Percentiles rank a stretch among this genome's conserved stretches.
Evolutionary conservation across 2,888 invertebrate genomes (phyloP).

Genomic region (Deladenus siricidicola): DNA sequence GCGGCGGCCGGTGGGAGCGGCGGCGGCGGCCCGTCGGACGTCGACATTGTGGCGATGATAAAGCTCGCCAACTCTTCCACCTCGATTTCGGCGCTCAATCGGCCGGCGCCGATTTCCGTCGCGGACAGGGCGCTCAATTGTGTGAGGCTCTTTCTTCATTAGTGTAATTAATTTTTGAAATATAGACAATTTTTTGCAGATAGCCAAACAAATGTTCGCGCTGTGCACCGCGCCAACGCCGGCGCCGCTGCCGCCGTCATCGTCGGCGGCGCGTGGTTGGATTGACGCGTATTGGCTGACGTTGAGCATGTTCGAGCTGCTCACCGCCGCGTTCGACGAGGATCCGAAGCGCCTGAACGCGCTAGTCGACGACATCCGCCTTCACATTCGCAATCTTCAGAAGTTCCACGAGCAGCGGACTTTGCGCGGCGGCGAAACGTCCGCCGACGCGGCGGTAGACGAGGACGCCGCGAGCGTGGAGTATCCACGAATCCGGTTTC

Average conservation of each 20-base stretch:
- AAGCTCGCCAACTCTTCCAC: conserved; percentile 4
- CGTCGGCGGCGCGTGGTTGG: neutral
- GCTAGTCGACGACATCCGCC: neutral
- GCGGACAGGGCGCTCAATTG: neutral
- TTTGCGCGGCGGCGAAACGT: too few species aligned
- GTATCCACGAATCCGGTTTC: neutral
- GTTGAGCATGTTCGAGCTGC: neutral
- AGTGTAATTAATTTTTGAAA: neutral
- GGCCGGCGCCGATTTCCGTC: conserved; percentile 6
- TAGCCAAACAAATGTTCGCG: neutral
- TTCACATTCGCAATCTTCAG: neutral
- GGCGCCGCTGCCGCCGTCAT: too few species aligned
- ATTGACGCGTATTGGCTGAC: conserved; percentile 6
- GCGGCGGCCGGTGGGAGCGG: neutral
- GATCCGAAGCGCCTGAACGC: neutral
- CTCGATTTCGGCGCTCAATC: neutral
- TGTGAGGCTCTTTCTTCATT: too few species aligned
- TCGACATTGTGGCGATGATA: conserved; percentile 3
- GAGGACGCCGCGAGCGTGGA: too few species aligned
- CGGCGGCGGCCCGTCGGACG: neutral
- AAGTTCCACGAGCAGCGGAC: neutral
- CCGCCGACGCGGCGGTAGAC: too few species aligned
- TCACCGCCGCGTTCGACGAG: neutral
- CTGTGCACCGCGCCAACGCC: neutral
- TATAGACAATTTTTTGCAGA: neutral